Evolutionary conservation across 2,113 vertebrate species (phyloP).

Genomic region (Agelaius tricolor): DNA sequence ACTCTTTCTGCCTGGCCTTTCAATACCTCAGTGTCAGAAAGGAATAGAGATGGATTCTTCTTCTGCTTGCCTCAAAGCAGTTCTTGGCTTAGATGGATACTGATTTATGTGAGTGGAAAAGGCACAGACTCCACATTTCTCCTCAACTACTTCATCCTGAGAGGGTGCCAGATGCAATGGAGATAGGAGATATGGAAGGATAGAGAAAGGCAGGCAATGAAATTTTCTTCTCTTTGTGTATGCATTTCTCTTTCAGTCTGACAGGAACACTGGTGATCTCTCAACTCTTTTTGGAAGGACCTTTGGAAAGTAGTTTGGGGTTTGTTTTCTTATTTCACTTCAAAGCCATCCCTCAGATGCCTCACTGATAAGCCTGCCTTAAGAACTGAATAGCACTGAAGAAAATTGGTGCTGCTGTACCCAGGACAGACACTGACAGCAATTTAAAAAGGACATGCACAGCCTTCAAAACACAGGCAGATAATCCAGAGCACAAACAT

Average conservation of each 20-base stretch:
- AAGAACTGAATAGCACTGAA: neutral
- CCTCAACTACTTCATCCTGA: neutral
- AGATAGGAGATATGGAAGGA: neutral
- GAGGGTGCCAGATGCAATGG: neutral
- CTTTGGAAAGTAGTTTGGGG: neutral
- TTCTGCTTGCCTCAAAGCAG: neutral
- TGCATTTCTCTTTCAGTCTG: neutral
- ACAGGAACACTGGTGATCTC: neutral
- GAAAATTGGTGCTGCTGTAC: neutral
- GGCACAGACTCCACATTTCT: neutral
- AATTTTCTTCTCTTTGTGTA: neutral
- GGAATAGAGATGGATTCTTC: neutral
- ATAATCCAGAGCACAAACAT: neutral
- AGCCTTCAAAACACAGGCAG: neutral
- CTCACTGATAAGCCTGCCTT: neutral
- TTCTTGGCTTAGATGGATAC: neutral
- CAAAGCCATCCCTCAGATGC: neutral
- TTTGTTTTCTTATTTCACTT: neutral
- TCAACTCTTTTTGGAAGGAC: neutral
- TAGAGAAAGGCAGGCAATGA: neutral
- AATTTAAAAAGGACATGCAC: neutral
- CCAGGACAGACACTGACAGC: neutral
- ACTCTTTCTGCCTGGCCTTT: neutral
- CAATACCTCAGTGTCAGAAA: neutral
- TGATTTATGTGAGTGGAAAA: conserved; percentile 4